Evolutionary conservation across 2,113 vertebrate species (phyloP), one percentile per base, ranked within the genome.

Genomic region (Todiramphus chloris): DNA sequence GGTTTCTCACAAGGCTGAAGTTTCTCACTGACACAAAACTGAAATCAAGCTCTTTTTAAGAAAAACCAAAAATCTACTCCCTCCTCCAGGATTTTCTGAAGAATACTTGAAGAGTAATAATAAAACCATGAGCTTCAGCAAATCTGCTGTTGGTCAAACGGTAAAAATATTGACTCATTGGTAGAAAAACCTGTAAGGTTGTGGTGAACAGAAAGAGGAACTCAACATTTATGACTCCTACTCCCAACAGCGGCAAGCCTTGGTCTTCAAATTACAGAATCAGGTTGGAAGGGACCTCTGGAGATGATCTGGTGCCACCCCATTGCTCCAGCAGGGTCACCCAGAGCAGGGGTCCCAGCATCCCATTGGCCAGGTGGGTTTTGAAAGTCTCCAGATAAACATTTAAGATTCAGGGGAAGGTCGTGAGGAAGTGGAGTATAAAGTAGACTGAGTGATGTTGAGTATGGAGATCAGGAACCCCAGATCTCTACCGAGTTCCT

Each of bases 401-500:
- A 27, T 37, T 43, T 43, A 10, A 33, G n/a, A 19, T 56, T 39
- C 8, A 27, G 27, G 72, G 72, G 16, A 60, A 58, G 33, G 8
- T 50, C n/a, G 18, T 44, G 27, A 73, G n/a, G 55, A 37, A 33
- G 7, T 16, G 7, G 48, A 68, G 44, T 6, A 5, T 39, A 72
- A 46, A 66, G 13, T 14, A 41, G 56, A 12, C 9, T 33, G 28
- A 46, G 46, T 56, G 37, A 46, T 56, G 11, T 16, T 39, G 33
- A 66, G 43, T 12, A 16, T 33, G 31, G 77, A 46, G 63, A 9
- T 0, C 1, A 3, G 59, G 50, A 73, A 2, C 13, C 23, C 60
- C 0, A 1, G 3, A 27, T 39, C 31, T 74, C 28, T 11, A 60
- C 23, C 31, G n/a, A 53, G 10, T 41, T 76, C 50, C 18, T 59